Conservation (phyloP, 2,797 vertebrate species). For the Enteromius treurensis region DNA sequence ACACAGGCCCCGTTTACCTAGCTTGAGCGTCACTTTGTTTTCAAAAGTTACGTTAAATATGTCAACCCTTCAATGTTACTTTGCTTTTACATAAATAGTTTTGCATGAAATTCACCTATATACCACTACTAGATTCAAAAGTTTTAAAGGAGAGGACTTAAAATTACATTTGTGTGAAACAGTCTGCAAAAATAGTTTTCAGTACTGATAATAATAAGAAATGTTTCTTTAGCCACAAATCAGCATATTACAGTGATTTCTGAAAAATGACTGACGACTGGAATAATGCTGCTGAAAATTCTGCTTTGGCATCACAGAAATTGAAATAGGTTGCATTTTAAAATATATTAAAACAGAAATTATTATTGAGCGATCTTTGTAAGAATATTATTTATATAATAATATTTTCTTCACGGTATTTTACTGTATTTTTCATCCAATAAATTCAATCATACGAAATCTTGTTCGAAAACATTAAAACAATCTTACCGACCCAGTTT, state of each 20-base stretch:
- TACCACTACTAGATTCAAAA: neutral
- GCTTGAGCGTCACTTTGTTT: neutral
- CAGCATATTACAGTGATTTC: neutral
- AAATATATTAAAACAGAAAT: neutral
- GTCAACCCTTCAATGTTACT: neutral
- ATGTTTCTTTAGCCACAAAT: neutral
- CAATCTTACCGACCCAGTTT: neutral
- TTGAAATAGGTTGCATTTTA: neutral
- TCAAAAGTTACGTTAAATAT: neutral
- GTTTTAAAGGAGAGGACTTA: neutral
- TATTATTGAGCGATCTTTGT: neutral
- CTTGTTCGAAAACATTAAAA: neutral
- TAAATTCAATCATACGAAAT: neutral
- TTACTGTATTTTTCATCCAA: neutral
- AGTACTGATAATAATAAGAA: neutral
- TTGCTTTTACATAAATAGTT: neutral
- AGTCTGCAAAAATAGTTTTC: neutral
- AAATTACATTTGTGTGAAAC: neutral
- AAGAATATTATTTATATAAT: too few species aligned
- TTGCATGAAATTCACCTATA: neutral
- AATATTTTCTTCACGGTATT: neutral
- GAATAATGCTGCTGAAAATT: neutral
- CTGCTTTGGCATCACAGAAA: neutral
- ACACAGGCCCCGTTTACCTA: conserved; percentile 23
- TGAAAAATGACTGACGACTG: neutral